These are phyloP conservation scores for Sturnira hondurensis DNA, from an alignment of 2,113 vertebrate species.

Conservation along the genomic window DNA sequence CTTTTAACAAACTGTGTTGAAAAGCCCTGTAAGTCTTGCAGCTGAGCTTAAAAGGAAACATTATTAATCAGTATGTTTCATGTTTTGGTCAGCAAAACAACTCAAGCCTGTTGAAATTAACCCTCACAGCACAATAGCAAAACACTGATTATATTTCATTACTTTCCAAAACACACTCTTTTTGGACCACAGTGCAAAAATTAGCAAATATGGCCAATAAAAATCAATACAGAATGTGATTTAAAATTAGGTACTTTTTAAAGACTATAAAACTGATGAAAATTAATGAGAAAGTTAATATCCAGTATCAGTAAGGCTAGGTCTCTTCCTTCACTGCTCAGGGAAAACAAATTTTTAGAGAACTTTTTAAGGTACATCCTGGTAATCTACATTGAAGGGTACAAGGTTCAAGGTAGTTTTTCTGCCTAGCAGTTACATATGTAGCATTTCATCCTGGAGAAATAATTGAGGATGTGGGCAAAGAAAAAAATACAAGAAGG, in stretches of 20 bases:
- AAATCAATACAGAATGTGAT: not conserved
- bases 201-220: not conserved
- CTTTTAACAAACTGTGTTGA: not conserved
- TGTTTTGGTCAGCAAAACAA: not conserved
- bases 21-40: conserved; percentile 23
- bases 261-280: not conserved
- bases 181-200: not conserved
- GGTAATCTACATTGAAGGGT: not conserved
- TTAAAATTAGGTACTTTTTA: not conserved
- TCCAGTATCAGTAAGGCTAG: not conserved
- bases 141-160: not conserved
- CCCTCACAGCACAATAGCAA: not conserved
- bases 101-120: conserved; percentile 19
- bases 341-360: not conserved
- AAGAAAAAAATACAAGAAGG: conserved; percentile 6
- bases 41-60: not conserved
- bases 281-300: not conserved
- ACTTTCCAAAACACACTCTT: not conserved
- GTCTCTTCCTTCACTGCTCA: not conserved
- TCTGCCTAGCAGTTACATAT: not conserved
- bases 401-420: not conserved
- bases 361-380: not conserved
- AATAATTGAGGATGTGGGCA: not conserved
- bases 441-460: not conserved
- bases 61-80: not conserved